These are phyloP conservation scores for Leptopilina drosophilae DNA, from an alignment of 2,888 invertebrate genomes.

Conservation along the genomic window DNA sequence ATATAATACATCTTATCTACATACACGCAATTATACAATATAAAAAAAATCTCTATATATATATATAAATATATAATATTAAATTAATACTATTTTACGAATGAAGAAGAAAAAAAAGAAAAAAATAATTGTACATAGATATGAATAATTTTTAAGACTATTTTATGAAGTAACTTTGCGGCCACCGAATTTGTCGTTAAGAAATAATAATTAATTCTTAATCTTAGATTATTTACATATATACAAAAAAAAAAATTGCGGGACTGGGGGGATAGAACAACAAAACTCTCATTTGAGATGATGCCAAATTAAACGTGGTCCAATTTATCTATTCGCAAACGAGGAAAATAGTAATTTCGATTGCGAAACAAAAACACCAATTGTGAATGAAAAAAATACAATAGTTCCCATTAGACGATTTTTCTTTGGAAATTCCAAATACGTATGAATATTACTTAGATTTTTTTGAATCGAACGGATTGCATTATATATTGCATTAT, in stretches of 20 bases:
- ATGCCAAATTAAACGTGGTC: constrained; percentile 37
- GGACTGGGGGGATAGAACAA: background rate
- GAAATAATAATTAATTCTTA: constrained; percentile 22
- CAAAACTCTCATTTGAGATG: constrained; percentile 3
- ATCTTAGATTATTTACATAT: constrained; percentile 15
- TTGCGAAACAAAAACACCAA: constrained; percentile 20
- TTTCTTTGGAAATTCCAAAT: background rate
- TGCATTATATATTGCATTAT: constrained; percentile 39
- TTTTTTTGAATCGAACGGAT: constrained; percentile 12
- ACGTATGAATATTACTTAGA: background rate
- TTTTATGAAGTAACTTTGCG: constrained; percentile 68
- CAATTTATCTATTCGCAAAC: constrained; percentile 37
- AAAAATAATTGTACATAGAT: constrained; percentile 69
- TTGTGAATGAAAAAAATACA: background rate
- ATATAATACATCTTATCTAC: constrained; percentile 19
- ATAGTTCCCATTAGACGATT: constrained; percentile 38
- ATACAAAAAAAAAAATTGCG: background rate
- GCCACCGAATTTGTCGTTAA: constrained; percentile 52
- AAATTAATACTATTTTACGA: constrained; percentile 74
- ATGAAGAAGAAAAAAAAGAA: too few relatives aligned
- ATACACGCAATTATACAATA: constrained; percentile 36
- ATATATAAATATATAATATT: constrained; percentile 52
- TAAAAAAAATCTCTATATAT: constrained; percentile 25
- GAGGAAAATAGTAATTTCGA: background rate
- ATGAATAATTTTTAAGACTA: constrained; percentile 68